Base-by-base conservation (phyloP, 2,113 vertebrate genomes). In the Heterotilapia buettikoferi region DNA sequence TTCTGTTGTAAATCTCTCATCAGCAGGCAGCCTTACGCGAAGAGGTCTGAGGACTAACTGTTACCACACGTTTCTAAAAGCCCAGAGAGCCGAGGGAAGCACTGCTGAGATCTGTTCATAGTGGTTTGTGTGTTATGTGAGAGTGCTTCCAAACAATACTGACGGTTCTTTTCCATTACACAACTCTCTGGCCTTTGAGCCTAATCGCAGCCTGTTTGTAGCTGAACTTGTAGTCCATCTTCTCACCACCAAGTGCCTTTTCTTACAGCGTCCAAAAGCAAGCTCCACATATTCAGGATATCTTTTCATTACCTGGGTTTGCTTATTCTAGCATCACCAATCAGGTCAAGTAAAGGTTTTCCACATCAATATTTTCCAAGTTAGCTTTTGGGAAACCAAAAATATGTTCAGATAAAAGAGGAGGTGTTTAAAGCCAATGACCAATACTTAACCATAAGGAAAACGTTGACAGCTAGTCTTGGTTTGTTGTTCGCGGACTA, bases 1-100 rank as follows among this genome's bases (percentile, higher is more conserved):
- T 21, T 73, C 90, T 91, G 87, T 33, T 54, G 66, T 88, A 90
- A 91, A 93, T 94, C 92, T 92, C 84, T 92, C 84, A 87, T 54
- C 90, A 84, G 80, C 18, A 7, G 53, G 80, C 18, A 10, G 47
- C 76, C 61, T 57, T 61, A 54, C 54, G 76, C 40, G 53, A 86
- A 76, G 71, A 88, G n/a, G 50, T 56, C 80, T 78, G 59, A 68
- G 50, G 66, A 29, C 36, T 80, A 91, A 85, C 86, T 61, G 82
- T 88, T 87, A 86, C 89, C 89, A 84, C 86, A 87, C 71, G 26
- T 76, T 52, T 79, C 19, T 40, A 63, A 81, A n/a, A 86, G 29
- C 81, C 19, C 61, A 59, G 61, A 85, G 45, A 9, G 80, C 36
- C 33, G 7, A 4, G 36, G 18, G 53, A 78, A 61, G n/a, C 84